Evolutionary conservation across 2,797 vertebrate genomes (phyloP).

Genomic region (Yasuhikotakia modesta): DNA sequence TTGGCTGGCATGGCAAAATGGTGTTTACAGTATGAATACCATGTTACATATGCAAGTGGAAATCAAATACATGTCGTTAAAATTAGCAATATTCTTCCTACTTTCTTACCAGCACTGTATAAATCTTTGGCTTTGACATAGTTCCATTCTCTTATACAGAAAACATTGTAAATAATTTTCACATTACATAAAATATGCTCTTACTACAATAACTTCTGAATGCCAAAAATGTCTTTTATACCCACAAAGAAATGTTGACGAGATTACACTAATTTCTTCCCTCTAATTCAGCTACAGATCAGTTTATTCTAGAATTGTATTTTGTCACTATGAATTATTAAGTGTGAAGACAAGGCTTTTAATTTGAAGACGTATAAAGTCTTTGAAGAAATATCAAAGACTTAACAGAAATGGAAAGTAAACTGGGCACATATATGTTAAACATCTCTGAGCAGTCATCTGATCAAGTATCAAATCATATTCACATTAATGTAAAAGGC

Average conservation of each 20-base stretch:
- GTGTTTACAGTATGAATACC: conserved; percentile 33
- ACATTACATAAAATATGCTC: conserved; percentile 32
- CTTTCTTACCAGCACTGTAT: conserved; percentile 18
- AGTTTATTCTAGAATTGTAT: conserved; percentile 7
- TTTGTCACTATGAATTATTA: not conserved
- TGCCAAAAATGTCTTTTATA: conserved; percentile 26
- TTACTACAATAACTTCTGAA: conserved; percentile 23
- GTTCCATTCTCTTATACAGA: not conserved
- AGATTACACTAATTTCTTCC: not conserved
- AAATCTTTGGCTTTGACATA: conserved; percentile 38
- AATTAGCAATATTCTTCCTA: not conserved
- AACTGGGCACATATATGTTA: conserved; percentile 6
- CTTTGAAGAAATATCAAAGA: not conserved
- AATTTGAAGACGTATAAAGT: not conserved
- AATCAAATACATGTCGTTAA: conserved; percentile 20
- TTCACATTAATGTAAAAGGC: conserved; percentile 32
- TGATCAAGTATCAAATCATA: conserved; percentile 23
- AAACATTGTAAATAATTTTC: conserved; percentile 23
- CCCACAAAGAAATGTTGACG: conserved; percentile 20
- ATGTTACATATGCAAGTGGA: conserved; percentile 26
- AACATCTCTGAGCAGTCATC: conserved; percentile 28
- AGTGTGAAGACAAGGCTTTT: not conserved
- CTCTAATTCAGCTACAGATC: conserved; percentile 6
- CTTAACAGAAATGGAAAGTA: not conserved
- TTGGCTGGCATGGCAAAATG: conserved; percentile 6